phyloP scores from a whole-genome alignment of 2,888 invertebrate genomes.

The Scotopteryx bipunctaria region DNA sequence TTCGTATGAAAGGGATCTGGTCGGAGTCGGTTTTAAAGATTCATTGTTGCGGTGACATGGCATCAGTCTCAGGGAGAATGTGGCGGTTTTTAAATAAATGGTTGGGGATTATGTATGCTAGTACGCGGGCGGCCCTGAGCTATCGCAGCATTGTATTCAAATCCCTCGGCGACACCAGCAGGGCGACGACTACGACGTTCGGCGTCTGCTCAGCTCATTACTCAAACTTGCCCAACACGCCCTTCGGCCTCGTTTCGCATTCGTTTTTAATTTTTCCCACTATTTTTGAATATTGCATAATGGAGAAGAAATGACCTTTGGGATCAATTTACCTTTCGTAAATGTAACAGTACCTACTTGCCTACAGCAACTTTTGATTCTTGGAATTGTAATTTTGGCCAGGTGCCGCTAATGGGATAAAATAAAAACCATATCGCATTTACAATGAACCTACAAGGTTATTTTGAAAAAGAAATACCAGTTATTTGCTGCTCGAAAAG shows the following conservation, averaged over 20 bases:
- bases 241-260: constrained; percentile 45
- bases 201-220: constrained; percentile 53
- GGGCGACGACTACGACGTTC: constrained; percentile 45
- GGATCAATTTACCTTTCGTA: constrained; percentile 18
- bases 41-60: constrained; percentile 55
- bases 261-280: constrained; percentile 33
- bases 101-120: constrained; percentile 72
- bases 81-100: constrained; percentile 68
- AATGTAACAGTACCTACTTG: constrained; percentile 9
- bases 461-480: too few relatives aligned
- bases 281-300: constrained; percentile 28
- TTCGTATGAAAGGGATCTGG: constrained; percentile 47
- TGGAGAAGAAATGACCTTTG: constrained; percentile 20
- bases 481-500: too few relatives aligned
- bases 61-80: constrained; percentile 57
- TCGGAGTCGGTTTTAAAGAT: constrained; percentile 50
- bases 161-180: constrained; percentile 64
- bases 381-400: background rate
- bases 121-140: constrained; percentile 74
- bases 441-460: background rate
- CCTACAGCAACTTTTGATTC: background rate
- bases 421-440: background rate
- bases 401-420: background rate
- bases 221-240: constrained; percentile 59
- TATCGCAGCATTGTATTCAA: constrained; percentile 81